Evolutionary conservation across 2,113 vertebrate species (phyloP).

Genomic region (Microtus pennsylvanicus): DNA sequence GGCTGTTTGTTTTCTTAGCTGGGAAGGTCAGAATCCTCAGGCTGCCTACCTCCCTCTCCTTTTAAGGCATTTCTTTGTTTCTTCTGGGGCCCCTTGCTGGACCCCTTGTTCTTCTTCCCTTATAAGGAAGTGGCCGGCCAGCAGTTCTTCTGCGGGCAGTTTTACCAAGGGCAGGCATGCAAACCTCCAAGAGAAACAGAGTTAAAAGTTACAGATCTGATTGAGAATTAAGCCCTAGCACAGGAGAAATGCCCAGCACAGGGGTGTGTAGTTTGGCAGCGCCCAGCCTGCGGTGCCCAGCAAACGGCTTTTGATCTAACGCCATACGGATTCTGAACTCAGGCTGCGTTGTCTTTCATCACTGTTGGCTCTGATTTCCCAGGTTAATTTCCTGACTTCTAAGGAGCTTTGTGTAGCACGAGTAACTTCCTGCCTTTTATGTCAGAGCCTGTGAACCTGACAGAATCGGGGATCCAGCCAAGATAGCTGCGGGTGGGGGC

Average conservation of each 20-base stretch:
- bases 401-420: constrained; percentile 78
- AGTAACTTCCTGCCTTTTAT: constrained; percentile 83
- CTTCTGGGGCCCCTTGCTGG: background rate
- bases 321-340: constrained; percentile 62
- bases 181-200: background rate
- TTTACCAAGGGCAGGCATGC: background rate
- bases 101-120: constrained; percentile 3
- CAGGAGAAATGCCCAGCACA: background rate
- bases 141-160: background rate
- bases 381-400: constrained; percentile 85
- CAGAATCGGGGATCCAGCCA: constrained; percentile 53
- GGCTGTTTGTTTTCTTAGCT: constrained; percentile 51
- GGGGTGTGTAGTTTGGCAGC: constrained; percentile 24
- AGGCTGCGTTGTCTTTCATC: constrained; percentile 52
- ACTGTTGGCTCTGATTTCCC: constrained; percentile 72
- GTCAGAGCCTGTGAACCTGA: constrained; percentile 76
- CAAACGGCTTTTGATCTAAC: constrained; percentile 73
- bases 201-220: background rate
- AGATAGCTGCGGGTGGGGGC: constrained; percentile 6
- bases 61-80: constrained; percentile 51
- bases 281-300: constrained; percentile 34
- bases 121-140: constrained; percentile 1
- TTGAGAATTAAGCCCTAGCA: background rate
- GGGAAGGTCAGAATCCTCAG: background rate
- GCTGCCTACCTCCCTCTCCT: background rate